phyloP scores from a whole-genome alignment of 2,113 vertebrate species.

The Seriola rivoliana region DNA sequence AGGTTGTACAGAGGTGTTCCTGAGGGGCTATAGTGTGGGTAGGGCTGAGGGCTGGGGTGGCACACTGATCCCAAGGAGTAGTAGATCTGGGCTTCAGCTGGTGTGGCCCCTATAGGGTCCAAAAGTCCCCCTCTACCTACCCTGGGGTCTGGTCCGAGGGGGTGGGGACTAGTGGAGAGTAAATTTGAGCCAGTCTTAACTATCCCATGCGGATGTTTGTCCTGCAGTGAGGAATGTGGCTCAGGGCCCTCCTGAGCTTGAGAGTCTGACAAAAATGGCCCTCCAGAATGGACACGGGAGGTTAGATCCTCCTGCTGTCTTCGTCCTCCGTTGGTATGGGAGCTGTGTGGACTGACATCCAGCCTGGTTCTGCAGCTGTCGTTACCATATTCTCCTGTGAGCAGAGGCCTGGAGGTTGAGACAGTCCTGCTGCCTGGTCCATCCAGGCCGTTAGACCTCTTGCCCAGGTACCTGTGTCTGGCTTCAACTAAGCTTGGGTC shows the following conservation, averaged over 20 bases:
- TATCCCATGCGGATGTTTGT: conserved; percentile 70
- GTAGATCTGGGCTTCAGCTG: conserved; percentile 83
- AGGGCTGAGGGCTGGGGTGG: conserved; percentile 69
- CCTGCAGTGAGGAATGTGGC: conserved; percentile 83
- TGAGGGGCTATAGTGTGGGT: conserved; percentile 77
- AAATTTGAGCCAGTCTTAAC: conserved; percentile 71
- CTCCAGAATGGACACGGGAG: conserved; percentile 58
- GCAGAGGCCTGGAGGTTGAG: conserved; percentile 70
- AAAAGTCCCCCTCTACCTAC: conserved; percentile 69
- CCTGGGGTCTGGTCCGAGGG: conserved; percentile 74
- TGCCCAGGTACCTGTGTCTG: conserved; percentile 77
- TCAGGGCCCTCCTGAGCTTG: conserved; percentile 75
- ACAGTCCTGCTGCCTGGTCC: conserved; percentile 79
- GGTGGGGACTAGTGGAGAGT: conserved; percentile 69
- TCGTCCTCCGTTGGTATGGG: conserved; percentile 80
- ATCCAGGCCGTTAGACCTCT: conserved; percentile 83
- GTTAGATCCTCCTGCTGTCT: conserved; percentile 78
- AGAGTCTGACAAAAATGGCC: conserved; percentile 71
- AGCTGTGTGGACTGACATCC: conserved; percentile 70
- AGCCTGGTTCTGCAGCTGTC: conserved; percentile 69
- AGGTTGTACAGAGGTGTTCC: conserved; percentile 76
- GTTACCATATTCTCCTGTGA: conserved; percentile 71
- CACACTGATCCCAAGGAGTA: conserved; percentile 81
- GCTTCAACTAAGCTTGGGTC: conserved; percentile 72
- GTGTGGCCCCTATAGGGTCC: conserved; percentile 69